Base-by-base conservation (phyloP, 2,113 vertebrate species). In the Phyllopteryx taeniolatus region DNA sequence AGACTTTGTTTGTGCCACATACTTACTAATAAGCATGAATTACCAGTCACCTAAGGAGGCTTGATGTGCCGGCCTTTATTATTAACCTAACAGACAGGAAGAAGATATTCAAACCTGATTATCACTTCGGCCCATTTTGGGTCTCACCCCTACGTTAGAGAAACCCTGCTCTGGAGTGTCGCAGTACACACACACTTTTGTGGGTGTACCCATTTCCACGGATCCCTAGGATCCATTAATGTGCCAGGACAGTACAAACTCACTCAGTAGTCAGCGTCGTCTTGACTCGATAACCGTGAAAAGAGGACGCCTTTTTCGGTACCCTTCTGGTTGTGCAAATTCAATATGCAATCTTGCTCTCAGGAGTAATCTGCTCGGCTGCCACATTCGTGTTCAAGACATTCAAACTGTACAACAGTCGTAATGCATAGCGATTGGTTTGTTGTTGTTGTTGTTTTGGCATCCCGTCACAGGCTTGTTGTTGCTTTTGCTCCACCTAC, bases 251-350 rank as follows among this genome's bases (percentile, higher is more conserved):
- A 44, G 62, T 65, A 22, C 42, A 66, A 31, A 66, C 14, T 66
- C 14, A n/a, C 44, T 27, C 43, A 31, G 44, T 31, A 42, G 35
- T 63, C 17, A n/a, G 53, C 11, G n/a, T 9, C n/a, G 8, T 22
- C 8, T 39, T 63, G 17, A 42, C 20, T 44, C 7, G 42, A 44
- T 11, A 65, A 46, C 13, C 33, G 43, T 31, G 44, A 66, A 47
- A 46, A 27, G 20, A 66, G 44, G 22, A 47, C 13, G 2, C 43
- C 43, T n/a, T 27, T 66, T 70, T 35, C 33, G 51, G 75, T 89
- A 80, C 78, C 86, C 68, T 69, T 79, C 49, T 73, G 42, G 72
- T 71, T 88, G 90, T 92, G 89, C 89, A 90, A 90, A 84, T 73
- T 84, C 71, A 78, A 68, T 13, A 42, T 69, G 80, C 75, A 74